These are phyloP conservation scores for Grapholita molesta DNA, from an alignment of 1,140 invertebrate species.

Conservation along the genomic window DNA sequence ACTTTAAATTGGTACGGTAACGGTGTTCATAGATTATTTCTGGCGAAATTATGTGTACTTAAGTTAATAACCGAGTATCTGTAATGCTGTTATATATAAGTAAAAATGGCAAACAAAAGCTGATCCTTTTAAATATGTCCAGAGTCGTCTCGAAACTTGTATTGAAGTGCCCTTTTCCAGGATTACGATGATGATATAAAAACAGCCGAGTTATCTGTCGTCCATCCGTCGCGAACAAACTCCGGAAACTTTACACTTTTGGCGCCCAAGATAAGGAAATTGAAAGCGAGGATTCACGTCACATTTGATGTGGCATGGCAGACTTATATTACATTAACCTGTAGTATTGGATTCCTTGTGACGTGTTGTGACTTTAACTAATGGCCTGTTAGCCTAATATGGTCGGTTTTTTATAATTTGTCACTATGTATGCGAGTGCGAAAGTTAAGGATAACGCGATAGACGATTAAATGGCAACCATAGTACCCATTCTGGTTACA, in stretches of 20 bases:
- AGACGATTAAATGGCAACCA: no score
- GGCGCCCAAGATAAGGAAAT: not conserved
- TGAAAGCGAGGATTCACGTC: not conserved
- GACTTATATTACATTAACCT: not conserved
- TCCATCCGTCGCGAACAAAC: not conserved
- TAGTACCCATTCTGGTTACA: no score
- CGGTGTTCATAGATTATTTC: no score
- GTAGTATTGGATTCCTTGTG: not conserved
- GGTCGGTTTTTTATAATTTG: no score
- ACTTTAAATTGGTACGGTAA: no score
- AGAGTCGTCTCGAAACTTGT: not conserved
- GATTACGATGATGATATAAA: constrained; percentile 1
- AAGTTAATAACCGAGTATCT: no score
- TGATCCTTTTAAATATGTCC: not conserved
- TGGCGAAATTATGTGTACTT: no score
- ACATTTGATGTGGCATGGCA: not conserved
- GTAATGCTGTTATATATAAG: no score
- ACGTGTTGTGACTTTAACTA: not conserved
- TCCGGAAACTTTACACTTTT: not conserved
- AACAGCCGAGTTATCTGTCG: not conserved
- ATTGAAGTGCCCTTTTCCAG: not conserved
- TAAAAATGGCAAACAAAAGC: no score
- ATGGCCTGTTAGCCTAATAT: no score
- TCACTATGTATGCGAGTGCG: no score
- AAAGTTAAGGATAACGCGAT: no score